phyloP scores from a whole-genome alignment of 2,113 vertebrate genomes.

The Thymallus thymallus region DNA sequence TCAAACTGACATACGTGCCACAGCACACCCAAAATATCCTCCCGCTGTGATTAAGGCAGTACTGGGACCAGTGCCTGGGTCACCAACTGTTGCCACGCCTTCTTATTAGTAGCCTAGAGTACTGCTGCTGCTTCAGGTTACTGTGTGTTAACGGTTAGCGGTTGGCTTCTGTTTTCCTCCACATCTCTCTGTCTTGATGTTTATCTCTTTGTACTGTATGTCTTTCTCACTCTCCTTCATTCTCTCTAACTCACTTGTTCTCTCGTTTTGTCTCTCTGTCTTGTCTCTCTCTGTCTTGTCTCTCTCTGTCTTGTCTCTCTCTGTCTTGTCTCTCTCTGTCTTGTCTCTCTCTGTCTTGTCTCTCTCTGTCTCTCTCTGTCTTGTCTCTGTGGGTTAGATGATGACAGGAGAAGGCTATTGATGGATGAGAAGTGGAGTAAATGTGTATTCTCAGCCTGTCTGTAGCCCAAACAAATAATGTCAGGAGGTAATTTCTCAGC shows the following conservation, averaged over 20 bases:
- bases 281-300: background rate
- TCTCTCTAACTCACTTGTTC: no score
- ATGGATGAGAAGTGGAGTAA: background rate
- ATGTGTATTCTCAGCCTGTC: background rate
- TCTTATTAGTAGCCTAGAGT: no score
- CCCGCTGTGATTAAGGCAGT: background rate
- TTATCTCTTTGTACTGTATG: no score
- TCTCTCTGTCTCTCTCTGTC: background rate
- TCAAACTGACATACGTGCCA: no score
- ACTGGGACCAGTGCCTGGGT: constrained; percentile 30
- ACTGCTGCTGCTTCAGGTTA: no score
- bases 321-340: background rate
- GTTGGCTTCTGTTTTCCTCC: background rate
- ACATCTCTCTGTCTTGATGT: no score
- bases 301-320: background rate
- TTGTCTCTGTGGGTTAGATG: background rate
- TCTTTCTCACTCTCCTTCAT: background rate
- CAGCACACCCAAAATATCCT: background rate
- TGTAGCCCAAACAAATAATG: no score
- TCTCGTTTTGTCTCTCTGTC: background rate
- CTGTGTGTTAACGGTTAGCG: no score
- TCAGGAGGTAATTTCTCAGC: no score
- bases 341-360: background rate
- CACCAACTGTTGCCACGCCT: background rate
- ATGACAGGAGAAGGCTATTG: background rate